Percentiles rank a stretch among this genome's conserved stretches.
Evolutionary conservation across 2,797 vertebrate species (phyloP).

Genomic region (Cercopithecus petaurista): DNA sequence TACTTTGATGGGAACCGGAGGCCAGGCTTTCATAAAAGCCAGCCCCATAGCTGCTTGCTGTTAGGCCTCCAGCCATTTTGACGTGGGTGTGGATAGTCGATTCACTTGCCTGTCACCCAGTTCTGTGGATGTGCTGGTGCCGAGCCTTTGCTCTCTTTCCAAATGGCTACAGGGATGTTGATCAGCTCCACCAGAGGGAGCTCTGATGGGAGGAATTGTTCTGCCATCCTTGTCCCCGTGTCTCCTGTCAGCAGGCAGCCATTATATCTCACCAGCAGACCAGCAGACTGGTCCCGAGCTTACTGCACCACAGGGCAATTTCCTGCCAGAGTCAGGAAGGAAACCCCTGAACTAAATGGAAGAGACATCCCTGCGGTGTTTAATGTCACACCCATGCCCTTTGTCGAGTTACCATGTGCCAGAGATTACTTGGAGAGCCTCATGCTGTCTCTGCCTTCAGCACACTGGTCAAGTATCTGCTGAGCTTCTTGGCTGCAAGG

Average conservation of each 20-base stretch:
- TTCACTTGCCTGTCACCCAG: not conserved
- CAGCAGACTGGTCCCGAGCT: not conserved
- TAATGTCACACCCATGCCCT: not conserved
- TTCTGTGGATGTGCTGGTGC: not conserved
- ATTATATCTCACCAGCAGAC: slow-evolving; percentile 36
- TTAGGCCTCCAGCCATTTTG: not conserved
- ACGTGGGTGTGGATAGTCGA: not conserved
- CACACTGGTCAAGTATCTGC: not conserved
- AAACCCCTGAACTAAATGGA: not conserved
- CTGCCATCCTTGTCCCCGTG: not conserved
- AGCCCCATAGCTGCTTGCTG: not conserved
- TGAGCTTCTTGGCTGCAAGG: not conserved
- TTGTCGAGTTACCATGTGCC: no score
- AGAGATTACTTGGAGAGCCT: not conserved
- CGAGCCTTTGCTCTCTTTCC: not conserved
- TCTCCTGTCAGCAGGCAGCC: no score
- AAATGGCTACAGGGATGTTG: not conserved
- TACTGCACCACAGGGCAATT: not conserved
- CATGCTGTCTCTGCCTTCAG: not conserved
- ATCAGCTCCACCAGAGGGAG: not conserved
- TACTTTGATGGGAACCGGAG: slow-evolving; percentile 55
- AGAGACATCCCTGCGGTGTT: not conserved
- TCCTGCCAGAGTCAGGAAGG: not conserved
- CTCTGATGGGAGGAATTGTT: not conserved
- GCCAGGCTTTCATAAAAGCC: not conserved